Evolutionary conservation across 2,888 invertebrate genomes (phyloP).

Genomic region (Cheiracanthium punctorium): DNA sequence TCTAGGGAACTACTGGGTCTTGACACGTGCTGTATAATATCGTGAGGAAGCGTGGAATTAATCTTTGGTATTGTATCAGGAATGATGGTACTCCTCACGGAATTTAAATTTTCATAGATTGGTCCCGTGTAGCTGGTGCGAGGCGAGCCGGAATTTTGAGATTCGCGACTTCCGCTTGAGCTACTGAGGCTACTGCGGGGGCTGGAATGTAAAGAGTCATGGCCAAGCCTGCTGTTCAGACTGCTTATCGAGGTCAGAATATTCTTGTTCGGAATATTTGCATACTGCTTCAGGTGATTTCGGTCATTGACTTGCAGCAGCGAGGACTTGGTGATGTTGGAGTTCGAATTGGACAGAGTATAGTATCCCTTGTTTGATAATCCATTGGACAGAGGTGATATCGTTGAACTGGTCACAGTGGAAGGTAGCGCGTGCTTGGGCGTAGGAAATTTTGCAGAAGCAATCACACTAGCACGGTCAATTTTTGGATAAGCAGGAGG

Average conservation of each 20-base stretch:
- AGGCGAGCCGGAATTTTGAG: slow-evolving; percentile 68
- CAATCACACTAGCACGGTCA: slow-evolving; percentile 89
- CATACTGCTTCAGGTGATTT: slow-evolving; percentile 40
- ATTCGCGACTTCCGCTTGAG: slow-evolving; percentile 69
- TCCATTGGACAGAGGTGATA: slow-evolving; percentile 30
- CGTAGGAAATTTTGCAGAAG: slow-evolving; percentile 80
- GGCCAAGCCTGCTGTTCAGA: slow-evolving; percentile 33
- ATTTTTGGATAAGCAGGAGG: slow-evolving; percentile 75
- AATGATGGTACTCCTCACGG: slow-evolving; percentile 19
- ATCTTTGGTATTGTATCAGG: slow-evolving; percentile 41
- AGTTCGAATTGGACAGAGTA: slow-evolving; percentile 20
- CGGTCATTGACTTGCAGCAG: slow-evolving; percentile 37
- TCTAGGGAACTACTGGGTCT: slow-evolving; percentile 42
- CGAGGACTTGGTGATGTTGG: slow-evolving; percentile 6
- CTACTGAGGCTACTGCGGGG: slow-evolving; percentile 70
- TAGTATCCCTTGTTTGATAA: slow-evolving; percentile 36
- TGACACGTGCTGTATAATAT: slow-evolving; percentile 22
- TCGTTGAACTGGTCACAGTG: neutral
- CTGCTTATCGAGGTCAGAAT: slow-evolving; percentile 34
- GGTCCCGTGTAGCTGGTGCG: slow-evolving; percentile 64
- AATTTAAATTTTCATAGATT: slow-evolving; percentile 66
- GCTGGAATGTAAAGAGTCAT: slow-evolving; percentile 69
- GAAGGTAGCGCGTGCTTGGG: slow-evolving; percentile 52
- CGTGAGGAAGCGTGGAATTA: slow-evolving; percentile 6
- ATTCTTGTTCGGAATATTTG: slow-evolving; percentile 57